Percentiles rank a stretch among this genome's conserved stretches.
Evolutionary conservation across 2,888 invertebrate species (phyloP).

Genomic region (Elysia crispata): DNA sequence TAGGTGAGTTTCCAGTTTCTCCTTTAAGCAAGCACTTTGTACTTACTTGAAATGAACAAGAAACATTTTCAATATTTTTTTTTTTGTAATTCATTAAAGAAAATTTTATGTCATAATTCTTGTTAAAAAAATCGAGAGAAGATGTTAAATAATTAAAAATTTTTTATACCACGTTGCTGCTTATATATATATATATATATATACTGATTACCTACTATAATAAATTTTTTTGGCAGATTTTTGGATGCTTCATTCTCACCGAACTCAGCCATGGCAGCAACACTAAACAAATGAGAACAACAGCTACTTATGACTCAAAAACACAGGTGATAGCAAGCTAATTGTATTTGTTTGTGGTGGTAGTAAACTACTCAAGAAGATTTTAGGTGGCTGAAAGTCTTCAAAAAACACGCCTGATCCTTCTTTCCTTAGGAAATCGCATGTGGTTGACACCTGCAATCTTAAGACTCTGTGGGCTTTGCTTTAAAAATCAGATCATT

Average conservation of each 20-base stretch:
- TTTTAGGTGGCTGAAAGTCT: not conserved
- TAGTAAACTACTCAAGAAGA: too few relatives aligned
- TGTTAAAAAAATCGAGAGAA: not conserved
- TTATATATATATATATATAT: too few relatives aligned
- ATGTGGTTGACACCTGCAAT: too few relatives aligned
- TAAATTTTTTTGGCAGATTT: constrained; percentile 58
- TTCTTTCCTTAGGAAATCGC: not conserved
- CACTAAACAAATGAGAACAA: constrained; percentile 90
- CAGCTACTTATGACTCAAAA: constrained; percentile 87
- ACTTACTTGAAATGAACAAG: too few relatives aligned
- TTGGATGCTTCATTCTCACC: constrained; percentile 90
- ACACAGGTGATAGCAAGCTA: constrained; percentile 79
- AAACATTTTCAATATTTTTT: too few relatives aligned
- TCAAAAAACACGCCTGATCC: not conserved
- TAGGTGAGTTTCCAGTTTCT: too few relatives aligned
- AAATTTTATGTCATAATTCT: not conserved
- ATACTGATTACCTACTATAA: not conserved
- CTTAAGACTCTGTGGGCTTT: too few relatives aligned
- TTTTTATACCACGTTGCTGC: not conserved
- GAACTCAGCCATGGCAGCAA: constrained; percentile 95
- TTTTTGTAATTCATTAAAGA: not conserved
- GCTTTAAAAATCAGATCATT: too few relatives aligned
- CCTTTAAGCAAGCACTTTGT: too few relatives aligned
- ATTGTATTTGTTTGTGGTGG: too few relatives aligned
- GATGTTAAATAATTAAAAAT: not conserved